Conservation (phyloP, 1,140 invertebrate species). For the Pogonomyrmex californicus region DNA sequence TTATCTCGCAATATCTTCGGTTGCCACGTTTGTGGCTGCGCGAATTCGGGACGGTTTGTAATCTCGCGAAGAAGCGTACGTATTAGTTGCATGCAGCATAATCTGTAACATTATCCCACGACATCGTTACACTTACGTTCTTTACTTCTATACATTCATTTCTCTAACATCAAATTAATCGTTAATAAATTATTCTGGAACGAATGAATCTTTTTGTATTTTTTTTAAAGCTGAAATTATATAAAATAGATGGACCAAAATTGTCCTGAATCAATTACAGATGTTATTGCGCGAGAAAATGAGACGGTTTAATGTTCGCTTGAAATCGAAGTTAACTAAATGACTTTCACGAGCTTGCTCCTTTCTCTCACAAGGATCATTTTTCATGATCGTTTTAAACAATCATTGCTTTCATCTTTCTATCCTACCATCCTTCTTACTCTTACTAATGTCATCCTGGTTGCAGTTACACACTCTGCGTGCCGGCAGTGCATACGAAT, state of each 20-base stretch:
- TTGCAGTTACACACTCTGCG: not conserved
- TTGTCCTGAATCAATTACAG: not conserved
- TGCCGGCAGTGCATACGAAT: conserved; percentile 62
- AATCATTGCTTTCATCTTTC: conserved; percentile 70
- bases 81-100: conserved; percentile 31
- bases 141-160: not conserved
- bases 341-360: conserved; percentile 25
- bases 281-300: conserved; percentile 15
- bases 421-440: conserved; percentile 8
- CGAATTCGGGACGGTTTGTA: conserved; percentile 50
- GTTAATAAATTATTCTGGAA: not conserved
- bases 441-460: conserved; percentile 30
- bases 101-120: conserved; percentile 12
- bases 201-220: not conserved
- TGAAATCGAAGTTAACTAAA: conserved; percentile 16
- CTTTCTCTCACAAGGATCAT: conserved; percentile 81
- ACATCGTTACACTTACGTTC: conserved; percentile 17
- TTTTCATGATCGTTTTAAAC: conserved; percentile 81
- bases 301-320: conserved; percentile 26
- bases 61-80: conserved; percentile 23
- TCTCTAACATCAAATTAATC: not conserved
- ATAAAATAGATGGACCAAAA: not conserved
- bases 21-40: conserved; percentile 49
- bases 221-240: not conserved
- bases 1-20: conserved; percentile 70